Evolutionary conservation across 2,113 vertebrate genomes (phyloP).

Genomic region (Onychorhynchus coronatus): DNA sequence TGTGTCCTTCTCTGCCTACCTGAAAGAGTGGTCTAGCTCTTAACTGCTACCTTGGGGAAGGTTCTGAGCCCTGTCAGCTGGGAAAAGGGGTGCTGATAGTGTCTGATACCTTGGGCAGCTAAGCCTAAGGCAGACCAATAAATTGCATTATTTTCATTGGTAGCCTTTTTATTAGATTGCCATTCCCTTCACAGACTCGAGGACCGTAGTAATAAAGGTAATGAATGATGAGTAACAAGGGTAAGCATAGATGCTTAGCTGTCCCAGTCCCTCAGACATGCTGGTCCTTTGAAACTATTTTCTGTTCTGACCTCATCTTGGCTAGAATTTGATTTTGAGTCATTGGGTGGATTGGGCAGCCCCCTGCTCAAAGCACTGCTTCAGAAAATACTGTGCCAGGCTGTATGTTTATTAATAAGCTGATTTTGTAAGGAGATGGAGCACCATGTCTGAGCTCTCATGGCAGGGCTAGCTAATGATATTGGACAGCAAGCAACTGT

Average conservation of each 20-base stretch:
- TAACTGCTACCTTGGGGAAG: neutral
- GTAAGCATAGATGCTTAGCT: neutral
- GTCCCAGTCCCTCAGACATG: neutral
- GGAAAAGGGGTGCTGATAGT: neutral
- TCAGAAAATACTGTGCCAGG: neutral
- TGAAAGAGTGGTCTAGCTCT: neutral
- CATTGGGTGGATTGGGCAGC: neutral
- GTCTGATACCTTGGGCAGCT: neutral
- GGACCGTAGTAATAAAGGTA: neutral
- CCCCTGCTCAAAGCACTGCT: neutral
- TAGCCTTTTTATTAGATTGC: neutral
- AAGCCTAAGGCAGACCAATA: neutral
- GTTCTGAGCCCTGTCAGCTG: neutral
- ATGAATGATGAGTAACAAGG: neutral
- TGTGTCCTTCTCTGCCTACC: neutral
- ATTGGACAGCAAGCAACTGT: slow-evolving; percentile 1
- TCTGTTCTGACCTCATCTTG: neutral
- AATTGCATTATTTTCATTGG: neutral
- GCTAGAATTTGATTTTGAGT: neutral
- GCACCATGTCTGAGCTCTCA: neutral
- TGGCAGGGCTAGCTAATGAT: neutral
- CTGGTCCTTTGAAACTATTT: neutral
- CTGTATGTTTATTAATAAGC: slow-evolving; percentile 22
- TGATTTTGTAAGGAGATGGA: neutral
- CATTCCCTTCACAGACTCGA: neutral